Conservation (phyloP, 2,888 invertebrate genomes). For the Acronicta alni region DNA sequence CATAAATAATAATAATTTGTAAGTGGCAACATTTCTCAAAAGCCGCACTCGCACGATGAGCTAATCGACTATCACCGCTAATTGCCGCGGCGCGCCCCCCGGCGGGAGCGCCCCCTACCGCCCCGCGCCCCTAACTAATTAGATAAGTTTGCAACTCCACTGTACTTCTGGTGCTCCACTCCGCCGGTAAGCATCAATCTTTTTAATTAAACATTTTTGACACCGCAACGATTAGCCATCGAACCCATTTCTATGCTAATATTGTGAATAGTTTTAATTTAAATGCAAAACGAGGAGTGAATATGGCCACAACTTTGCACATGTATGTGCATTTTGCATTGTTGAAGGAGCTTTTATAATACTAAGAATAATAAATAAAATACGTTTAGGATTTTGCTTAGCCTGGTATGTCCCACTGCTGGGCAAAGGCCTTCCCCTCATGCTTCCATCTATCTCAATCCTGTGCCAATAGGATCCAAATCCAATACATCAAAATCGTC, state of each 20-base stretch:
- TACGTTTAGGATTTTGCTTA: no score
- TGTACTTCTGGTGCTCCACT: constrained; percentile 87
- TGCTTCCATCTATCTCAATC: no score
- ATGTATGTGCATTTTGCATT: constrained; percentile 43
- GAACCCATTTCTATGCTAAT: constrained; percentile 84
- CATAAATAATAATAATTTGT: constrained; percentile 84
- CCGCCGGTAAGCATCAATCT: constrained; percentile 88
- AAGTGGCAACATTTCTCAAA: constrained; percentile 87
- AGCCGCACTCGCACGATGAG: constrained; percentile 88
- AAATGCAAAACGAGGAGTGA: constrained; percentile 71
- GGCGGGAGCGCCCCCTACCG: constrained; percentile 40
- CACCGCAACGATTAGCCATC: constrained; percentile 87
- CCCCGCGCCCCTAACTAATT: constrained; percentile 81
- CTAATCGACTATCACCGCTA: constrained; percentile 90
- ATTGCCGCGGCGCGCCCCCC: constrained; percentile 75
- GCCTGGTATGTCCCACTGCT: no score
- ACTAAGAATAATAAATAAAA: no score
- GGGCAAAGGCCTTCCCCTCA: no score
- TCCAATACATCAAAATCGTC: no score
- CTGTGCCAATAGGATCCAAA: no score
- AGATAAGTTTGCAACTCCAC: constrained; percentile 89
- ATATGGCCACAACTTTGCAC: constrained; percentile 44
- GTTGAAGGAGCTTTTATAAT: constrained; percentile 33
- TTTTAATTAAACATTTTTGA: constrained; percentile 89
- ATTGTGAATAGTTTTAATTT: constrained; percentile 77